Evolutionary conservation across 2,113 vertebrate genomes (phyloP).

Genomic region (Siniperca chuatsi): DNA sequence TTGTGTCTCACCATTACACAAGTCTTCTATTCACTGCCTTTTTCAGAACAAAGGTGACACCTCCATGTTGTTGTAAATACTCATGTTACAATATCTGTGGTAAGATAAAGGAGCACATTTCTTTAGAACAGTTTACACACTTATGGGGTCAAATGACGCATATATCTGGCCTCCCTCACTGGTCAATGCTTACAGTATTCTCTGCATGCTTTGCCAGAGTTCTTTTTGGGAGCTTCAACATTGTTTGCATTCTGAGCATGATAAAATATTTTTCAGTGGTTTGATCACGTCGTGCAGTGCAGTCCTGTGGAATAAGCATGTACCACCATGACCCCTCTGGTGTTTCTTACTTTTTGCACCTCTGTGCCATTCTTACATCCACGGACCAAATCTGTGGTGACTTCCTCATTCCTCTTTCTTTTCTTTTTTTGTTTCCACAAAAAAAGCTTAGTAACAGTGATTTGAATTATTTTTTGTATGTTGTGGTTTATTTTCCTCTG

Average conservation of each 20-base stretch:
- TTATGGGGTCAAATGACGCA: constrained; percentile 20
- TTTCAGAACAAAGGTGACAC: neutral
- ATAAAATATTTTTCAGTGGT: constrained; percentile 51
- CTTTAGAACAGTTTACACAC: constrained; percentile 34
- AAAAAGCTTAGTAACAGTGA: constrained; percentile 3
- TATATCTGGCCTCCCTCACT: constrained; percentile 18
- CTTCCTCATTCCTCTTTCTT: constrained; percentile 6
- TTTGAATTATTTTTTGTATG: constrained; percentile 12
- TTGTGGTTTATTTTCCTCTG: constrained; percentile 70
- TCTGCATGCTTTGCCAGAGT: constrained; percentile 65
- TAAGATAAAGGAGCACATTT: constrained; percentile 42
- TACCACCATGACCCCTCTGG: constrained; percentile 53
- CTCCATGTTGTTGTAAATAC: constrained; percentile 50
- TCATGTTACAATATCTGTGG: constrained; percentile 22
- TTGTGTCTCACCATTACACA: neutral
- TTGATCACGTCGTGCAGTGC: constrained; percentile 65
- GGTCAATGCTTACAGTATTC: constrained; percentile 30
- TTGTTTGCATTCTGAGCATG: constrained; percentile 69
- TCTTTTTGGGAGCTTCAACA: constrained; percentile 39
- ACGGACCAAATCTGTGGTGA: constrained; percentile 39
- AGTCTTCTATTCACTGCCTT: constrained; percentile 5
- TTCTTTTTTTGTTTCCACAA: neutral
- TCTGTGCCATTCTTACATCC: constrained; percentile 53
- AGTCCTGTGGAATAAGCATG: constrained; percentile 71
- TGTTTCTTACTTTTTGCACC: constrained; percentile 56